These are phyloP conservation scores for Percina caprodes DNA, from an alignment of 2,113 vertebrate species.

Conservation along the genomic window DNA sequence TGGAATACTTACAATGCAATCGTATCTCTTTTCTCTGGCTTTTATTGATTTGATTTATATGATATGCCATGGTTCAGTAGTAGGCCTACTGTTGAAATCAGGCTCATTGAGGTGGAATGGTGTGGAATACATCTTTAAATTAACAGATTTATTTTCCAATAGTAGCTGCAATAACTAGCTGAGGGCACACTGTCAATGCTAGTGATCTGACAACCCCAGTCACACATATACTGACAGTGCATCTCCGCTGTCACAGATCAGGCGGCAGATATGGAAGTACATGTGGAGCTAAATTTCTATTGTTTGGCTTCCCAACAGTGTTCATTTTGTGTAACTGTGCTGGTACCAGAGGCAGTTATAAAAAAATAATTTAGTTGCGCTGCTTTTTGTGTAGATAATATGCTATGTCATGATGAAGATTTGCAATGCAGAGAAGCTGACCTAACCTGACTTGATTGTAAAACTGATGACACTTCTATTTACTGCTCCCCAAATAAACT, in stretches of 20 bases:
- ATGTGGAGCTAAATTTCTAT: background rate
- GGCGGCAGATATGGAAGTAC: background rate
- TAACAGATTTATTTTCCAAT: slow-evolving; percentile 16
- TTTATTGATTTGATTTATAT: background rate
- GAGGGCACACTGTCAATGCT: slow-evolving; percentile 12
- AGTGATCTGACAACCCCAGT: background rate
- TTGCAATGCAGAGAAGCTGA: background rate
- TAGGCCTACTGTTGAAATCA: background rate
- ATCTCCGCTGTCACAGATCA: background rate
- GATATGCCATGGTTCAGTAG: slow-evolving; percentile 1
- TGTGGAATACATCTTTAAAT: slow-evolving; percentile 1
- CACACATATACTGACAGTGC: background rate
- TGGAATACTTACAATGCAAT: slow-evolving; percentile 11
- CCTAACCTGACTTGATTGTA: no score
- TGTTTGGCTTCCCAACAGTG: background rate
- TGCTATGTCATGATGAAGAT: background rate
- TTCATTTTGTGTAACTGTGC: background rate
- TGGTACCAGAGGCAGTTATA: background rate
- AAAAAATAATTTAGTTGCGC: background rate
- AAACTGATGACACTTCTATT: background rate
- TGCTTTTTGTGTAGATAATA: background rate
- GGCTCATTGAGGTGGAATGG: background rate
- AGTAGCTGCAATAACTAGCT: slow-evolving; percentile 23
- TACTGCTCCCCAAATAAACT: background rate
- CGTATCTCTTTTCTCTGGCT: slow-evolving; percentile 21